phyloP scores from a whole-genome alignment of 2,113 vertebrate species.

The Ageneiosus marmoratus region DNA sequence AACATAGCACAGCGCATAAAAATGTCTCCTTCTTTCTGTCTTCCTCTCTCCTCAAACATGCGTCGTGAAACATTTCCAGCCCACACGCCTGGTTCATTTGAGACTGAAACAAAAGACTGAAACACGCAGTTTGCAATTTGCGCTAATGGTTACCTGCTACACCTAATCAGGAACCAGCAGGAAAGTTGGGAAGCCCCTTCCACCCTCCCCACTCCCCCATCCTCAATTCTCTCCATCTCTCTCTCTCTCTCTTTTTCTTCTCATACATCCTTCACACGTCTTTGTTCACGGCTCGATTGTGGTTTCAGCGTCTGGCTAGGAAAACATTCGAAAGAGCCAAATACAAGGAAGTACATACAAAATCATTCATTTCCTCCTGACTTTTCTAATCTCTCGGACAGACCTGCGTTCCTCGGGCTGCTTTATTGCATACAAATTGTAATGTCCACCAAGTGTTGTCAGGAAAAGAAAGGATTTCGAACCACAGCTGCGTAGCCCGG shows the following conservation, averaged over 20 bases:
- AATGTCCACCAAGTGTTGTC: not conserved
- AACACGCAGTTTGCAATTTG: slow-evolving; percentile 51
- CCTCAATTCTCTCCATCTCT: not conserved
- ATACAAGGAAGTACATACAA: not conserved
- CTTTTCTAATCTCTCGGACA: not conserved
- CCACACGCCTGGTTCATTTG: slow-evolving; percentile 24
- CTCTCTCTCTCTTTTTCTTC: slow-evolving; percentile 29
- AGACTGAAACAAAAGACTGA: slow-evolving; percentile 51
- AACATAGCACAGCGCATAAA: slow-evolving; percentile 13
- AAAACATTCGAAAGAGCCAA: slow-evolving; percentile 49
- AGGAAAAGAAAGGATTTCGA: not conserved
- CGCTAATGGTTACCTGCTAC: slow-evolving; percentile 42
- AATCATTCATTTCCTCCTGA: not conserved
- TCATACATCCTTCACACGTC: slow-evolving; percentile 58
- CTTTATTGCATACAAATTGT: not conserved
- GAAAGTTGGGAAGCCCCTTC: slow-evolving; percentile 38
- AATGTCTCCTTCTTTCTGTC: not conserved
- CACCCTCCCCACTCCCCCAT: not conserved
- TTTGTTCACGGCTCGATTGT: slow-evolving; percentile 45
- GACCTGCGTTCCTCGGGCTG: not conserved
- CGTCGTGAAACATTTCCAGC: slow-evolving; percentile 1
- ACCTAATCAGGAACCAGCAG: slow-evolving; percentile 40
- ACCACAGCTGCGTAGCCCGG: not conserved
- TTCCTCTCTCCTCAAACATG: not conserved
- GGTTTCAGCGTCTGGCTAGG: slow-evolving; percentile 43